These are phyloP conservation scores for Osmerus mordax DNA, from an alignment of 2,113 vertebrate species.

Conservation along the genomic window DNA sequence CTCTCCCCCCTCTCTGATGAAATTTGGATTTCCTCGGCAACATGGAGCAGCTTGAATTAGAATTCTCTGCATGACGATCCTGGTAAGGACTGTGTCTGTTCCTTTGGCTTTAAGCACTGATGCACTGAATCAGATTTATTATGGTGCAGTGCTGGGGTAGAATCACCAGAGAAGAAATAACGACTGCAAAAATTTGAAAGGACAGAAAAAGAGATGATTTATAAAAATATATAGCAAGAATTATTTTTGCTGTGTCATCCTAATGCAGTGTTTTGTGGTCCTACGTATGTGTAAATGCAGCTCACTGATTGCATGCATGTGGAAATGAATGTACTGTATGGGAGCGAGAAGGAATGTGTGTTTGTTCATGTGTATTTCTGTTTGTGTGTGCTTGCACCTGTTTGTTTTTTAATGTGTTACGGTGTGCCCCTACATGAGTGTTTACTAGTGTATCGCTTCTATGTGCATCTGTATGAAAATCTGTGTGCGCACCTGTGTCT, in stretches of 20 bases:
- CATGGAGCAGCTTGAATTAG: slow-evolving; percentile 76
- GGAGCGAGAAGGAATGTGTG: slow-evolving; percentile 1
- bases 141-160: slow-evolving; percentile 61
- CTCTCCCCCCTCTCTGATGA: slow-evolving; percentile 64
- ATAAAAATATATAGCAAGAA: slow-evolving; percentile 10
- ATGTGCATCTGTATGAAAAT: slow-evolving; percentile 3
- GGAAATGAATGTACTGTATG: not conserved
- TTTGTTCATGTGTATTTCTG: not conserved
- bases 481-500: slow-evolving; percentile 4
- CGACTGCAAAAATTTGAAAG: slow-evolving; percentile 44
- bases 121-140: slow-evolving; percentile 63
- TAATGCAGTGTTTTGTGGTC: slow-evolving; percentile 48
- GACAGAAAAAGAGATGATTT: slow-evolving; percentile 20
- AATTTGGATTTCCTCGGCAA: slow-evolving; percentile 73
- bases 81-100: slow-evolving; percentile 73
- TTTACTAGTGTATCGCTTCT: not conserved
- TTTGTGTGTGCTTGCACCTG: not conserved
- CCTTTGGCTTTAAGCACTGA: slow-evolving; percentile 59
- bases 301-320: not conserved
- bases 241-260: slow-evolving; percentile 67
- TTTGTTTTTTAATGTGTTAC: not conserved
- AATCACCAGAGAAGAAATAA: slow-evolving; percentile 53
- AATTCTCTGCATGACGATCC: slow-evolving; percentile 78
- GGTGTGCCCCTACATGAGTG: not conserved
- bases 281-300: slow-evolving; percentile 24